Evolutionary conservation across 2,113 vertebrate species (phyloP).

Genomic region (Cyprinodon variegatus): DNA sequence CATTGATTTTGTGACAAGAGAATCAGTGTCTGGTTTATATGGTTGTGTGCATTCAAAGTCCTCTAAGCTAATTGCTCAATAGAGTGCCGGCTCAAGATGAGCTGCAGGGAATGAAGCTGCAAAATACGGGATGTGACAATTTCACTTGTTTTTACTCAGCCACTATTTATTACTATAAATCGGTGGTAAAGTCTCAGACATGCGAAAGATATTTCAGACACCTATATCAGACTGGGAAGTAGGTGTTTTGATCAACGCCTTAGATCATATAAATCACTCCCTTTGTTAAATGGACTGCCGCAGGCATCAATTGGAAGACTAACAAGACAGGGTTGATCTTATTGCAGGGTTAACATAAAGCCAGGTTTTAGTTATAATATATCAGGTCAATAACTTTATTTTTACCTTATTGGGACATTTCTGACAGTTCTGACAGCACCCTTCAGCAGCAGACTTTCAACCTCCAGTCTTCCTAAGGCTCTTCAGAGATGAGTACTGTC

Average conservation of each 20-base stretch:
- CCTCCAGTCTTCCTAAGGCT: not conserved
- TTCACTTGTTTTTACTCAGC: not conserved
- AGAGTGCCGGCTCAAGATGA: constrained; percentile 18
- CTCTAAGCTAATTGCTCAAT: constrained; percentile 49
- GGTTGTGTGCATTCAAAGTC: constrained; percentile 50
- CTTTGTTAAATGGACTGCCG: constrained; percentile 5
- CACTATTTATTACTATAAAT: constrained; percentile 12
- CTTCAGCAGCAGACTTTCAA: not conserved
- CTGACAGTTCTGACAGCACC: not conserved
- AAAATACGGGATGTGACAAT: not conserved
- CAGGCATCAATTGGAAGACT: not conserved
- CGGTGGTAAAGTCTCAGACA: constrained; percentile 5
- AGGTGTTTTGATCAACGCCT: constrained; percentile 36
- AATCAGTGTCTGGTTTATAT: constrained; percentile 53
- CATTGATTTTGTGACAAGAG: constrained; percentile 74
- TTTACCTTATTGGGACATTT: not conserved
- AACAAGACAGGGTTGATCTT: constrained; percentile 1
- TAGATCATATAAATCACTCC: constrained; percentile 40
- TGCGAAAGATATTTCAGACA: constrained; percentile 25
- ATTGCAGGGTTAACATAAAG: not conserved
- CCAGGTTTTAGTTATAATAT: not conserved
- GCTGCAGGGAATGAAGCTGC: constrained; percentile 24
- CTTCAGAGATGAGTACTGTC: not conserved
- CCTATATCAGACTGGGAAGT: constrained; percentile 30
- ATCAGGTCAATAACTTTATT: not conserved